Percentiles rank a stretch among this genome's conserved stretches.
Conservation (phyloP, 2,113 vertebrate genomes). For the Planiliza haematocheilus region DNA sequence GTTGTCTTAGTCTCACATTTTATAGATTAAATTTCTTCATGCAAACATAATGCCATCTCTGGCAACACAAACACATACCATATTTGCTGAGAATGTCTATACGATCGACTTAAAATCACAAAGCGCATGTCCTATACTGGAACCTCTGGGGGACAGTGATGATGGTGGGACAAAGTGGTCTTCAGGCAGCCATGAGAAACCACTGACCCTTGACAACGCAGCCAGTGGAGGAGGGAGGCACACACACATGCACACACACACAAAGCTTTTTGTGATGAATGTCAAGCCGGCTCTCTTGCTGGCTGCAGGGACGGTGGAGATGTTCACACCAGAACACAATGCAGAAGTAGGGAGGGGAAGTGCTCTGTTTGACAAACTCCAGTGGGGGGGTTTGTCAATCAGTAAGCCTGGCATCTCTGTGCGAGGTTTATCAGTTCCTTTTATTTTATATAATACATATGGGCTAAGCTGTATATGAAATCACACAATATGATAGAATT, state of each 20-base stretch:
- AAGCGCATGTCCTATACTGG: neutral
- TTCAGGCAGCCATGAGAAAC: constrained; percentile 65
- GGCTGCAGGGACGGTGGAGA: constrained; percentile 39
- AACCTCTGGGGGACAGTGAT: constrained; percentile 35
- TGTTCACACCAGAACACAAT: constrained; percentile 47
- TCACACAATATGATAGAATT: too few relatives aligned
- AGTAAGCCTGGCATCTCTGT: neutral
- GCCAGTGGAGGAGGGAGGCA: constrained; percentile 11
- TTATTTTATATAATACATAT: too few relatives aligned
- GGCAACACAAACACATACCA: too few relatives aligned
- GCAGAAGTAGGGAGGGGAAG: constrained; percentile 1
- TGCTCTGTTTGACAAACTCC: constrained; percentile 11
- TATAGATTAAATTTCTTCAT: too few relatives aligned
- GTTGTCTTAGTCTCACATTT: too few relatives aligned
- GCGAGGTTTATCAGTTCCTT: too few relatives aligned
- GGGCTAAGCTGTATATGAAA: too few relatives aligned
- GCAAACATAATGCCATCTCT: too few relatives aligned
- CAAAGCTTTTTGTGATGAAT: constrained; percentile 52
- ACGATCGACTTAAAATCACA: neutral
- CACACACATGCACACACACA: constrained; percentile 39
- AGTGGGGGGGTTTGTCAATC: neutral
- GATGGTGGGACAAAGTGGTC: constrained; percentile 67
- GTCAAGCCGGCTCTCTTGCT: constrained; percentile 41
- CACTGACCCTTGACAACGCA: constrained; percentile 50
- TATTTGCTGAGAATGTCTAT: too few relatives aligned